Percentiles rank a stretch among this genome's conserved stretches.
These are phyloP conservation scores for Bovichtus variegatus DNA, from an alignment of 2,797 vertebrate genomes.

Conservation along the genomic window DNA sequence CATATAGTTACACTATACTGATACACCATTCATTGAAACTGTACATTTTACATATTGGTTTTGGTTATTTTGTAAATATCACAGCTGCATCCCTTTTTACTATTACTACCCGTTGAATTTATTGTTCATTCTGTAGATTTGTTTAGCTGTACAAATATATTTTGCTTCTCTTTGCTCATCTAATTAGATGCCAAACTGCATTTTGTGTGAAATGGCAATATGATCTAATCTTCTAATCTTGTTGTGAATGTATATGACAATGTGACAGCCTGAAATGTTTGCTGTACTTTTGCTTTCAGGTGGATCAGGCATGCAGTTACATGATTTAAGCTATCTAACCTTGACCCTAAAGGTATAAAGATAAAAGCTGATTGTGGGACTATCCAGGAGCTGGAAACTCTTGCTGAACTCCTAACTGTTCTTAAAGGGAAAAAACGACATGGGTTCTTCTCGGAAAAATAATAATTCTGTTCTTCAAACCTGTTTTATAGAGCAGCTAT, in stretches of 20 bases:
- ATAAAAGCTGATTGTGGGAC: slow-evolving; percentile 15
- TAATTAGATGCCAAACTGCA: not conserved
- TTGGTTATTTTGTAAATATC: not conserved
- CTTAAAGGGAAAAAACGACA: not conserved
- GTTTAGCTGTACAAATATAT: not conserved
- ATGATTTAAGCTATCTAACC: not conserved
- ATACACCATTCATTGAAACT: not conserved
- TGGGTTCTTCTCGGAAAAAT: not conserved
- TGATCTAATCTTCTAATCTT: slow-evolving; percentile 18
- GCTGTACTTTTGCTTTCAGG: not conserved
- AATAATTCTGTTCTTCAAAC: slow-evolving; percentile 13
- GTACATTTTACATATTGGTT: slow-evolving; percentile 1
- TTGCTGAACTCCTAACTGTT: not conserved
- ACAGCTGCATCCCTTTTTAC: not conserved
- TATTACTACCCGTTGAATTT: not conserved
- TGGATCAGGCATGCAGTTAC: not conserved
- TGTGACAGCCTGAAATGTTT: not conserved
- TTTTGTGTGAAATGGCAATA: not conserved
- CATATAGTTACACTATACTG: not conserved
- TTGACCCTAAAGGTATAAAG: slow-evolving; percentile 5
- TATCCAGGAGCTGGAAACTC: not conserved
- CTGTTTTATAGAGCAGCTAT: slow-evolving; percentile 44
- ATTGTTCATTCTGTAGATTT: not conserved
- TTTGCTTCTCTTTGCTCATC: not conserved
- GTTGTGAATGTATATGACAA: not conserved